Base-by-base conservation (phyloP, 2,113 vertebrate genomes). In the Dolichotis patagonum region DNA sequence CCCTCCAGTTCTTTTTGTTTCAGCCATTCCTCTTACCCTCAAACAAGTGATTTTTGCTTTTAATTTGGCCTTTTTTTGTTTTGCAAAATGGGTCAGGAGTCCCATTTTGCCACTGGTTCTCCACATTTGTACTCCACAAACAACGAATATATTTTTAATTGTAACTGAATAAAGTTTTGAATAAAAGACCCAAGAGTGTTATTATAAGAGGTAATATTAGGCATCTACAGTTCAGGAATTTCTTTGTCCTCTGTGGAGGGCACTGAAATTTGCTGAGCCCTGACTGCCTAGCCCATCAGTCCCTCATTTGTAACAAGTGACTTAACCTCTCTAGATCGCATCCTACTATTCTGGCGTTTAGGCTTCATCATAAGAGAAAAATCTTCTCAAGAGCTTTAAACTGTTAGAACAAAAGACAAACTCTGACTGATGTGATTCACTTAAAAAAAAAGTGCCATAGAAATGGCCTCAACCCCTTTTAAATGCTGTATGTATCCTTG, bases 381-480 rank as follows among this genome's bases (percentile, higher is more conserved):
- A 85, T 65, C 46, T 28, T 93, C 46, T 81, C 11, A 58, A 85
- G 35, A n/a, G 43, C n/a, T 95, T 92, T 88, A 84, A 85, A n/a
- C 2, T 3, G 49, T 96, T 85, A 85, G 80, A 83, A 90, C 19
- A 91, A 77, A 95, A 94, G 75, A 38, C 26, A 63, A 6, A 75
- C 83, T 65, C 83, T 65, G 67, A 85, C 49, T 89, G n/a, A 52
- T 52, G 9, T 52, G 80, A 30, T 16, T 38, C 16, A 49, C 81
- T 95, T 82, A 49, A 77, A 85, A 81, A 46, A 67, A 20, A 90
- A 17, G 4, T 49, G 7, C 3, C 19, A 41, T 4, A 22, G 28
- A 81, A 49, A 32, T 69, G 60, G 24, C 4, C 63, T 81, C 87
- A 58, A 35, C 49, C 26, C 67, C 22, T 77, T 20, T 58, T 85